Evolutionary conservation across 2,113 vertebrate genomes (phyloP).

Genomic region (Mustela nigripes): DNA sequence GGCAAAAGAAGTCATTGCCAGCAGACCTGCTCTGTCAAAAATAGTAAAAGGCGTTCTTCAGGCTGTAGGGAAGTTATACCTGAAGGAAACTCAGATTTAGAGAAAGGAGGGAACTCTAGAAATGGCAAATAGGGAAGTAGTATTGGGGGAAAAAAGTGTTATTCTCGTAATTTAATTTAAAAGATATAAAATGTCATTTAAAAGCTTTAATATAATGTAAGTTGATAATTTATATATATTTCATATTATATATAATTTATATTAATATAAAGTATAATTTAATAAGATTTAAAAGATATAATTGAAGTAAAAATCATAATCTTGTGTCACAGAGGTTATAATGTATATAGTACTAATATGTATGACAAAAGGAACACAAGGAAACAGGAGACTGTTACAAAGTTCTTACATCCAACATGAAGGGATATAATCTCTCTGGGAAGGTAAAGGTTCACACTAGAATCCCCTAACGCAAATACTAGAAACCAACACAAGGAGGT

Average conservation of each 20-base stretch:
- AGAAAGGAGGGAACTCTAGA: neutral
- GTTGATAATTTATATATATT: neutral
- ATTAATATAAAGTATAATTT: neutral
- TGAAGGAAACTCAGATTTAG: neutral
- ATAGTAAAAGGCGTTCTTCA: neutral
- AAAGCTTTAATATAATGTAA: neutral
- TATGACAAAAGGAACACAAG: neutral
- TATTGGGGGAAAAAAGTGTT: neutral
- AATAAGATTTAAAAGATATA: neutral
- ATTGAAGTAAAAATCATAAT: neutral
- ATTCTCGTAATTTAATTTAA: conserved; percentile 9
- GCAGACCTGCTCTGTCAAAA: neutral
- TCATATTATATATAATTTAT: neutral
- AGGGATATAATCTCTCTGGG: neutral
- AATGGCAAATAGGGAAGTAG: neutral
- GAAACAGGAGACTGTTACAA: neutral
- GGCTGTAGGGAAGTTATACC: neutral
- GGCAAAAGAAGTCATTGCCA: neutral
- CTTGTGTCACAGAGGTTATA: neutral
- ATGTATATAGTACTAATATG: too few species aligned
- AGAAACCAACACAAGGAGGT: neutral
- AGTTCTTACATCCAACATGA: neutral
- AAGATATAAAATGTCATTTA: neutral
- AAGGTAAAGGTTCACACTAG: neutral
- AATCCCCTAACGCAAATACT: neutral